Conservation (phyloP, 2,113 vertebrate species). For the Colius striatus region DNA sequence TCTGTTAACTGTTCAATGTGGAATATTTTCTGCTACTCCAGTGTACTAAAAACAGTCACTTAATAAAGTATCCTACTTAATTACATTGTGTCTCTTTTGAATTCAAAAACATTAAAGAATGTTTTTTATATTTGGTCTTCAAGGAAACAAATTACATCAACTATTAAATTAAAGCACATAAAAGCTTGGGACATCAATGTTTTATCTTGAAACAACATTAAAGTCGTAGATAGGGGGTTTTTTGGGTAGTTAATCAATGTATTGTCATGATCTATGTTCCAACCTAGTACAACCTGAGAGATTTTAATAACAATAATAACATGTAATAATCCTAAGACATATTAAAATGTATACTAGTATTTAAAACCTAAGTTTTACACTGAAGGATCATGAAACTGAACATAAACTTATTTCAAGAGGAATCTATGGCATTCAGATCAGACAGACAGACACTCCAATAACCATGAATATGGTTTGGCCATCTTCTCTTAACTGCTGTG, state of each 20-base stretch:
- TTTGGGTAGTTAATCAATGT: background rate
- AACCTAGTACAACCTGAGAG: background rate
- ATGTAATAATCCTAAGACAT: background rate
- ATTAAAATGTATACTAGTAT: background rate
- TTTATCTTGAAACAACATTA: background rate
- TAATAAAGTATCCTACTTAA: background rate
- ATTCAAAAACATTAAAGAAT: background rate
- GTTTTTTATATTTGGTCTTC: background rate
- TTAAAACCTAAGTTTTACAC: background rate
- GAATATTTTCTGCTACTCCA: background rate
- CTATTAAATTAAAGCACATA: background rate
- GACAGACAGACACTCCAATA: background rate
- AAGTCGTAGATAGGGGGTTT: background rate
- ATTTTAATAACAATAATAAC: background rate
- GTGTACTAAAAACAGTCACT: background rate
- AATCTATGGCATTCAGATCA: background rate
- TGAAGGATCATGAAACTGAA: background rate
- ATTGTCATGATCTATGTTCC: background rate
- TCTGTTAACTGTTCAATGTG: background rate
- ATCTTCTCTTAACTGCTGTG: background rate
- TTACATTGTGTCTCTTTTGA: background rate
- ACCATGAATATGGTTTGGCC: background rate
- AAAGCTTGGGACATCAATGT: background rate
- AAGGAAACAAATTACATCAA: background rate
- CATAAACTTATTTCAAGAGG: background rate